Percentiles rank a stretch among this genome's conserved stretches.
Evolutionary conservation across 2,797 vertebrate genomes (phyloP).

Genomic region (Coilia nasus): DNA sequence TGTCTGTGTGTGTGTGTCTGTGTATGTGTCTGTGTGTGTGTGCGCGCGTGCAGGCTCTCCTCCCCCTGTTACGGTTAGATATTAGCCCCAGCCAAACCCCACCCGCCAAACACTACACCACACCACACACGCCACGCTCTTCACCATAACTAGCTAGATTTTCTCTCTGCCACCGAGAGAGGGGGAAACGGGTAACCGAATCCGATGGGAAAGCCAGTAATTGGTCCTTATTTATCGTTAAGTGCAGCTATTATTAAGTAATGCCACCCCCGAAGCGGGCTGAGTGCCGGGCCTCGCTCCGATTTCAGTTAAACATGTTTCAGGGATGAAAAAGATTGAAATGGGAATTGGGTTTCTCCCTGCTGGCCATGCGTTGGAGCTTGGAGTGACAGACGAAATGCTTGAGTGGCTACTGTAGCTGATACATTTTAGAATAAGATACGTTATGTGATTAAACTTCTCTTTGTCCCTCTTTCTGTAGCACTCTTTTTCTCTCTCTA

Average conservation of each 20-base stretch:
- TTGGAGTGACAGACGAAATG: neutral
- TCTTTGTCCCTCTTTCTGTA: neutral
- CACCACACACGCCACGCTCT: neutral
- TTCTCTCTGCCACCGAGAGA: neutral
- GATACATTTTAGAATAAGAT: neutral
- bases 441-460: neutral
- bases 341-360: conserved; percentile 35
- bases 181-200: neutral
- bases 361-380: neutral
- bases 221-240: conserved; percentile 33
- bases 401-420: neutral
- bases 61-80: neutral
- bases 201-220: conserved; percentile 26
- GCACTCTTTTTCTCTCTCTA: neutral
- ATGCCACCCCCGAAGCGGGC: conserved; percentile 23
- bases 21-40: conserved; percentile 18
- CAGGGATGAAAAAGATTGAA: conserved; percentile 32
- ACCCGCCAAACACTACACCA: neutral
- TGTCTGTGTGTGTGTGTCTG: conserved; percentile 9
- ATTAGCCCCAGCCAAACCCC: neutral
- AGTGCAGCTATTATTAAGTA: conserved; percentile 25
- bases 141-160: conserved; percentile 15
- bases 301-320: conserved; percentile 30
- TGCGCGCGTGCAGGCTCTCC: neutral
- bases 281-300: conserved; percentile 12